Evolutionary conservation across 1,140 invertebrate species (phyloP).

Genomic region (Drosophila yakuba): DNA sequence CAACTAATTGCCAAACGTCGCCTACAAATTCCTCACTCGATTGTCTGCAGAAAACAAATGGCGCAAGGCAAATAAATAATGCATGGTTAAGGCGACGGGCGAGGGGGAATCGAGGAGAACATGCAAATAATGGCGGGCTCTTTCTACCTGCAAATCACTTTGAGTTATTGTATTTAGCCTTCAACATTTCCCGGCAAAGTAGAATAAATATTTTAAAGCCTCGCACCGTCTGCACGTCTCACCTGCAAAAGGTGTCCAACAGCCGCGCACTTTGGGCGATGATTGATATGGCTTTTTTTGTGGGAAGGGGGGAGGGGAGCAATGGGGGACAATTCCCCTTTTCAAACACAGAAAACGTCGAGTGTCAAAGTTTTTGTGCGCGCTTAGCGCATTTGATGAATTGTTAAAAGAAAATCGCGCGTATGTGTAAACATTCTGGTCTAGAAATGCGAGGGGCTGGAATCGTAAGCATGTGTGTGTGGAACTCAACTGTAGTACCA

Average conservation of each 20-base stretch:
- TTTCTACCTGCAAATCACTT: constrained; percentile 67
- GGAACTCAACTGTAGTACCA: constrained; percentile 39
- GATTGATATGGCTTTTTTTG: constrained; percentile 67
- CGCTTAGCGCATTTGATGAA: constrained; percentile 81
- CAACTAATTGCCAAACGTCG: constrained; percentile 45
- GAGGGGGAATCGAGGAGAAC: constrained; percentile 3
- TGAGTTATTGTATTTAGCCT: constrained; percentile 78
- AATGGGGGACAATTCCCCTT: constrained; percentile 7
- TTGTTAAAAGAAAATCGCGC: constrained; percentile 82
- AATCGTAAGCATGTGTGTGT: constrained; percentile 11
- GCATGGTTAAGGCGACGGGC: constrained; percentile 25
- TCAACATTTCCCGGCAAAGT: constrained; percentile 48
- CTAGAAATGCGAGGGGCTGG: constrained; percentile 38
- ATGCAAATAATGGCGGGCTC: constrained; percentile 63
- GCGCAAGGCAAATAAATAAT: constrained; percentile 52
- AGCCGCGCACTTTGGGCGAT: constrained; percentile 70
- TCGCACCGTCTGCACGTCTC: constrained; percentile 9
- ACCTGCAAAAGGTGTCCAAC: constrained; percentile 47
- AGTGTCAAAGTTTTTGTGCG: constrained; percentile 78
- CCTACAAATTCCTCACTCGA: constrained; percentile 34
- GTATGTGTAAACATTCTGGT: constrained; percentile 81
- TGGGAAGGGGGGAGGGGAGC: neutral
- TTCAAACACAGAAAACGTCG: constrained; percentile 58
- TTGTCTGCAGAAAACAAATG: constrained; percentile 54
- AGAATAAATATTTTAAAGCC: constrained; percentile 80